Percentiles rank a stretch among this genome's conserved stretches.
Evolutionary conservation across 1,140 invertebrate genomes (phyloP).

Genomic region (Drosophila elegans): DNA sequence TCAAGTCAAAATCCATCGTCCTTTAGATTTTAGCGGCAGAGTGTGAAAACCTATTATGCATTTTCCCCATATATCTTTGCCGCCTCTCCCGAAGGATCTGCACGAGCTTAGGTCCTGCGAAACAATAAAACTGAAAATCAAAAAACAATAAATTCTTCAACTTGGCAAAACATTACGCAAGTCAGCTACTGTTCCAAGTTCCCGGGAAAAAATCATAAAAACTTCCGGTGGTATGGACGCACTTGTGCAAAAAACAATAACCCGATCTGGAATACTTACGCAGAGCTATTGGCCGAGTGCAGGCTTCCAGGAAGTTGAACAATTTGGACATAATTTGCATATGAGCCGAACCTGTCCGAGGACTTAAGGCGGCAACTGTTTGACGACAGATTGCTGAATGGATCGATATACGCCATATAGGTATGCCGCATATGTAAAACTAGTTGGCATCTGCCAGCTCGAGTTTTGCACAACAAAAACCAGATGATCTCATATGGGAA

Average conservation of each 20-base stretch:
- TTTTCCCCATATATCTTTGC: conserved; percentile 24
- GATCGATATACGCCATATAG: conserved; percentile 55
- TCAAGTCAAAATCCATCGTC: conserved; percentile 37
- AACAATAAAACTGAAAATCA: conserved; percentile 74
- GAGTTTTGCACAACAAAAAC: conserved; percentile 64
- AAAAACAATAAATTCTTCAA: conserved; percentile 62
- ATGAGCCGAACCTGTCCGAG: conserved; percentile 36
- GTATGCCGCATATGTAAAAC: conserved; percentile 29
- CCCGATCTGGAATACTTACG: conserved; percentile 11
- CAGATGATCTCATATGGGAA: conserved; percentile 72
- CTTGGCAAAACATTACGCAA: conserved; percentile 65
- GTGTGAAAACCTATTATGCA: conserved; percentile 76
- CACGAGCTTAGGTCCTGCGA: conserved; percentile 16
- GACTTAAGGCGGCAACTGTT: conserved; percentile 77
- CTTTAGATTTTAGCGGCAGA: conserved; percentile 73
- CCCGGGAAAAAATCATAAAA: conserved; percentile 67
- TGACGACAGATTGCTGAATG: conserved; percentile 82
- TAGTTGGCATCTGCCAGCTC: conserved; percentile 46
- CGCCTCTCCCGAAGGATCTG: conserved; percentile 16
- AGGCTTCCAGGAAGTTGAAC: conserved; percentile 74
- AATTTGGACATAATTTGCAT: conserved; percentile 80
- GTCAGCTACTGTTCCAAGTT: conserved; percentile 68
- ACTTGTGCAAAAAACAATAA: conserved; percentile 64
- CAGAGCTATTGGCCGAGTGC: conserved; percentile 27
- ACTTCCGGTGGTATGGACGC: conserved; percentile 50